Percentiles rank a stretch among this genome's conserved stretches.
Evolutionary conservation across 2,888 invertebrate species (phyloP).

Genomic region (Chloroclysta siterata): DNA sequence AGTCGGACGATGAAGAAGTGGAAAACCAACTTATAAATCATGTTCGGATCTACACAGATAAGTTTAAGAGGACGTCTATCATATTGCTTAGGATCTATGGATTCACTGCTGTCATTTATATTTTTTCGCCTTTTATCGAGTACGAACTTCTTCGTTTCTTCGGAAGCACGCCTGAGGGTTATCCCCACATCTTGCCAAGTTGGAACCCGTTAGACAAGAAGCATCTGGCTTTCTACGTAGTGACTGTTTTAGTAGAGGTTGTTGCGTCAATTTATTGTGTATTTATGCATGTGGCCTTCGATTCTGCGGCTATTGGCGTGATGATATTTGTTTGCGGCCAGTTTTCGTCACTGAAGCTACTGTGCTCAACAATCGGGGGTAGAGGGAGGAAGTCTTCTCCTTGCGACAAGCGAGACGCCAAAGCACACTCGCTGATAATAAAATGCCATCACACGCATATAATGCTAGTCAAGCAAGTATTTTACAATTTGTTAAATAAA

Average conservation of each 20-base stretch:
- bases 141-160: conserved; percentile 44
- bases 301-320: conserved; percentile 60
- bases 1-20: conserved; percentile 44
- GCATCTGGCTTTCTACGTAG: conserved; percentile 51
- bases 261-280: conserved; percentile 63
- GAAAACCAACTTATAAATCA: conserved; percentile 31
- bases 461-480: conserved; percentile 59
- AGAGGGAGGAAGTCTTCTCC: conserved; percentile 47
- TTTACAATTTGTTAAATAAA: conserved; percentile 3
- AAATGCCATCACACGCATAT: conserved; percentile 59
- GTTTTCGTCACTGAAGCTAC: conserved; percentile 56
- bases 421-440: conserved; percentile 62
- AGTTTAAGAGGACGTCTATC: conserved; percentile 49
- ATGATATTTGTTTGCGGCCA: conserved; percentile 73
- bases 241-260: conserved; percentile 54
- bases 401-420: conserved; percentile 51
- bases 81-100: conserved; percentile 58
- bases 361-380: conserved; percentile 62
- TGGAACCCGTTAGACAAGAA: conserved; percentile 61
- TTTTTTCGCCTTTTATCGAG: conserved; percentile 66
- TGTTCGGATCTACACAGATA: conserved; percentile 54
- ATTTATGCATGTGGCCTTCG: conserved; percentile 62
- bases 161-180: conserved; percentile 36
- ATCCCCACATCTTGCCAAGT: conserved; percentile 66
- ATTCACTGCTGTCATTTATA: conserved; percentile 57